A percentile compares a stretch with the other conserved stretches of the same genome.
phyloP scores from a whole-genome alignment of 2,888 invertebrate species.

The Ctena decussata region DNA sequence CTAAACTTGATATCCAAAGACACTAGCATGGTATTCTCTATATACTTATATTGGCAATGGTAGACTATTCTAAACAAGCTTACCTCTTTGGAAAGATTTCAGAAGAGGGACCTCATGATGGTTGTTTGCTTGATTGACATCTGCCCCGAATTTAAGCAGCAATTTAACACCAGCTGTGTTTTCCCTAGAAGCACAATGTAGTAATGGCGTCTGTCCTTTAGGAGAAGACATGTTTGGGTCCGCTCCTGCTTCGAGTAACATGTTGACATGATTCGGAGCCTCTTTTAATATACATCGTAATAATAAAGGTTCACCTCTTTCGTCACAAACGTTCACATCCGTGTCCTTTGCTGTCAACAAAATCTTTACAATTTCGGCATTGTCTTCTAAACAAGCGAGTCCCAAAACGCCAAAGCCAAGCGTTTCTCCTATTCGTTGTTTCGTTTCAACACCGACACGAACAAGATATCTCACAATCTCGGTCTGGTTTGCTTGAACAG shows the following conservation, averaged over 20 bases:
- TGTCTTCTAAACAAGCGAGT: slow-evolving; percentile 61
- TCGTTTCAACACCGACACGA: slow-evolving; percentile 61
- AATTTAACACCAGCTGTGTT: slow-evolving; percentile 51
- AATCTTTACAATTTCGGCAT: slow-evolving; percentile 52
- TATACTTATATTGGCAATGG: no score
- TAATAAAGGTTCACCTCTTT: slow-evolving; percentile 60
- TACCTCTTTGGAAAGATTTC: background rate
- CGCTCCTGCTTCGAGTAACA: slow-evolving; percentile 69
- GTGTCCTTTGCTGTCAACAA: slow-evolving; percentile 46
- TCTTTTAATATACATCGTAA: slow-evolving; percentile 57
- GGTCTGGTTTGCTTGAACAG: slow-evolving; percentile 34
- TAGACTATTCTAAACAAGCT: background rate
- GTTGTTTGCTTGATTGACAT: slow-evolving; percentile 64
- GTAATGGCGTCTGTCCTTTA: slow-evolving; percentile 59
- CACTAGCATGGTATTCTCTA: no score
- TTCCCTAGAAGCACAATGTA: slow-evolving; percentile 69
- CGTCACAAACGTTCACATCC: slow-evolving; percentile 52
- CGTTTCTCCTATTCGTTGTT: slow-evolving; percentile 41
- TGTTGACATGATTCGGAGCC: slow-evolving; percentile 38
- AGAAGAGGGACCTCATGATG: background rate
- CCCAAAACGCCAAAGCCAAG: slow-evolving; percentile 53
- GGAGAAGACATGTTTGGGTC: slow-evolving; percentile 44
- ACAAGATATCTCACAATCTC: slow-evolving; percentile 58
- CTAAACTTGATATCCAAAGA: no score
- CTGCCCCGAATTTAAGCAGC: slow-evolving; percentile 67